phyloP scores from a whole-genome alignment of 2,797 vertebrate species.

The Remorina albescens region DNA sequence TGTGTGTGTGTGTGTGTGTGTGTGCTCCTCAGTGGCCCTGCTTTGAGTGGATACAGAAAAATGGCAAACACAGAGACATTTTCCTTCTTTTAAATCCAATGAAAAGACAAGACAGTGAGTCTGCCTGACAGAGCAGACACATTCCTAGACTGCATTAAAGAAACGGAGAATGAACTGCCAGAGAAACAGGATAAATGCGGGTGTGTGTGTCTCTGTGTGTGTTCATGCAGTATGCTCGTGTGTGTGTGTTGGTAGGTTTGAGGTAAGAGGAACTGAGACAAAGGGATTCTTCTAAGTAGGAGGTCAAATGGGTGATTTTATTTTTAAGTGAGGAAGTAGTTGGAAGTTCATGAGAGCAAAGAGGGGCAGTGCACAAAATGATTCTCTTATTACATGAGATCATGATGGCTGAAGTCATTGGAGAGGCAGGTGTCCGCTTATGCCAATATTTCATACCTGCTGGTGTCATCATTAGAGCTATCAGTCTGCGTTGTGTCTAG shows the following conservation, averaged over 20 bases:
- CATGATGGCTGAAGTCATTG: constrained; percentile 41
- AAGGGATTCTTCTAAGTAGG: not conserved
- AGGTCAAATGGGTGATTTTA: too few species aligned
- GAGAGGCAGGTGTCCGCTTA: constrained; percentile 49
- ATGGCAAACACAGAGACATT: constrained; percentile 51
- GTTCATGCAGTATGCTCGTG: constrained; percentile 1
- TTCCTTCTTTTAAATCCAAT: constrained; percentile 60
- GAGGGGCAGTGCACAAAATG: constrained; percentile 15
- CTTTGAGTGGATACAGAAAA: constrained; percentile 48
- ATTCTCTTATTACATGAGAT: constrained; percentile 34
- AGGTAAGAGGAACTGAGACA: constrained; percentile 5
- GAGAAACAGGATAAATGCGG: constrained; percentile 37
- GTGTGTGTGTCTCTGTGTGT: not conserved
- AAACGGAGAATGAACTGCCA: constrained; percentile 34
- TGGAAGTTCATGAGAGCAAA: constrained; percentile 32
- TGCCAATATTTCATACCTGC: constrained; percentile 38
- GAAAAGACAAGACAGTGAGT: constrained; percentile 62
- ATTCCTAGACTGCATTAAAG: constrained; percentile 58
- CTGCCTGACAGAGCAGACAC: constrained; percentile 55
- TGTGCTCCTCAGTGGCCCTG: constrained; percentile 2
- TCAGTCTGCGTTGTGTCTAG: not conserved
- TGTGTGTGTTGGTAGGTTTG: not conserved
- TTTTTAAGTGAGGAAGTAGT: too few species aligned
- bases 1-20: constrained; percentile 21
- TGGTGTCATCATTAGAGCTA: constrained; percentile 39